Conservation (phyloP, 2,797 vertebrate genomes). For the Malurus leucopterus region DNA sequence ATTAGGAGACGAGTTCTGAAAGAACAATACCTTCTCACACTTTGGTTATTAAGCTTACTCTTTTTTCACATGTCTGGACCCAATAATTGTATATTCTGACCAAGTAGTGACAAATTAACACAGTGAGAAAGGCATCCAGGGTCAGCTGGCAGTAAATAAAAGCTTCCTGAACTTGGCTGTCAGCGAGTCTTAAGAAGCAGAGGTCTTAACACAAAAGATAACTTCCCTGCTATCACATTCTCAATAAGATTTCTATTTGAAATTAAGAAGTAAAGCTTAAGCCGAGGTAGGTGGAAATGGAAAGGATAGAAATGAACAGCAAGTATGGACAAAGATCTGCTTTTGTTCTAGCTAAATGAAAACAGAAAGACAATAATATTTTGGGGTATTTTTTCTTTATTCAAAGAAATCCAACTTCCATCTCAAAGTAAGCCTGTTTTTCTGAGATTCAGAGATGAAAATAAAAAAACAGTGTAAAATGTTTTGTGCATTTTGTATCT, state of each 20-base stretch:
- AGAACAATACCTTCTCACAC: neutral
- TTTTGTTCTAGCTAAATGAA: neutral
- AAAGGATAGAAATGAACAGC: neutral
- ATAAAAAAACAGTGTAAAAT: neutral
- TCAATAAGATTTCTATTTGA: neutral
- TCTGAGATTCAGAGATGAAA: neutral
- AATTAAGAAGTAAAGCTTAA: neutral
- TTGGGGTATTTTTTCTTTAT: neutral
- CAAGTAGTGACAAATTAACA: neutral
- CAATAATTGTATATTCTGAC: neutral
- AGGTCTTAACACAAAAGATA: neutral
- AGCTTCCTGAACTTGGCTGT: neutral
- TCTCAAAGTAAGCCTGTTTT: neutral
- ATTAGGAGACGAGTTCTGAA: neutral
- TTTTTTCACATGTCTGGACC: neutral
- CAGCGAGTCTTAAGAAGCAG: neutral
- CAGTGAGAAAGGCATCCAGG: neutral
- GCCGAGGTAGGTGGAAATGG: neutral
- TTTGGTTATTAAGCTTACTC: neutral
- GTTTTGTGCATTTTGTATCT: neutral
- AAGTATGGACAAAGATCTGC: neutral
- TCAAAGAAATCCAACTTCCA: neutral
- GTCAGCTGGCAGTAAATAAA: neutral
- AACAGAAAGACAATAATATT: neutral
- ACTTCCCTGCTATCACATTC: neutral